Evolutionary conservation across 2,113 vertebrate genomes (phyloP).

Genomic region (Sylvietta virens): DNA sequence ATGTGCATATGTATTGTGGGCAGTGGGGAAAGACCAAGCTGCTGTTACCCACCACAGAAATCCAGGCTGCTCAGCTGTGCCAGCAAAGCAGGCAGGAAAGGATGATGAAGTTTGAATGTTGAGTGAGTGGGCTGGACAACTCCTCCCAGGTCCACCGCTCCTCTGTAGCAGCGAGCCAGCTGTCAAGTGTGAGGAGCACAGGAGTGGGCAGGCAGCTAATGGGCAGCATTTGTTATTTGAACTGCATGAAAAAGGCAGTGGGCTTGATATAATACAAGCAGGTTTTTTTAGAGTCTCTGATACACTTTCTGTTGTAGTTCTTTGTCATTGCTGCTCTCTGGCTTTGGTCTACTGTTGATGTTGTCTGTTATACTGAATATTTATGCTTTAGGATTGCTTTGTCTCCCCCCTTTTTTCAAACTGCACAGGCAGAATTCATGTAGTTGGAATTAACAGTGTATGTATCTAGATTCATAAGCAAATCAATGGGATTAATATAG

Average conservation of each 20-base stretch:
- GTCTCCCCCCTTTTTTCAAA: not conserved
- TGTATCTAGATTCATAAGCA: not conserved
- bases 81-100: not conserved
- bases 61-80: not conserved
- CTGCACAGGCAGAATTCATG: not conserved
- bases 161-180: not conserved
- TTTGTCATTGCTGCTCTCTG: not conserved
- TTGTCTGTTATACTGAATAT: not conserved
- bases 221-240: not conserved
- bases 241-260: not conserved
- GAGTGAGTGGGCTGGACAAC: not conserved
- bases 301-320: not conserved
- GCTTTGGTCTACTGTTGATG: not conserved
- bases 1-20: not conserved
- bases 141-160: not conserved
- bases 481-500: not conserved
- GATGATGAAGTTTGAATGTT: not conserved
- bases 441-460: not conserved
- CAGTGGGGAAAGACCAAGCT: not conserved
- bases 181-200: not conserved
- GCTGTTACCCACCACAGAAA: not conserved
- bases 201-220: not conserved
- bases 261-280: not conserved
- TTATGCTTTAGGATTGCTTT: not conserved
- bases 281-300: not conserved